A percentile compares a stretch with the other conserved stretches of the same genome.
Evolutionary conservation across 1,140 invertebrate species (phyloP).

Genomic region (Laupala kohalensis): DNA sequence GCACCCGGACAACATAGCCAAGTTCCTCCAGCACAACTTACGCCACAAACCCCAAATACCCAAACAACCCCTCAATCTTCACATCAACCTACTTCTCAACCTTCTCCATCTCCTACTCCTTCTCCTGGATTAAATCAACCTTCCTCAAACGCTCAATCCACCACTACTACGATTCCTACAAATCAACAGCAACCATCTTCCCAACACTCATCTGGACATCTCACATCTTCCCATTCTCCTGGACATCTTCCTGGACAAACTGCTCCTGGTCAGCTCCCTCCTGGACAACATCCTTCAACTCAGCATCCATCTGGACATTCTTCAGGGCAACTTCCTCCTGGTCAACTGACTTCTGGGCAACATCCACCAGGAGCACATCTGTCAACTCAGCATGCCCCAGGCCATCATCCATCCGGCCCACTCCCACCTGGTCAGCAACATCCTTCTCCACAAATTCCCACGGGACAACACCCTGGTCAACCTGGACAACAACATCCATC

Average conservation of each 20-base stretch:
- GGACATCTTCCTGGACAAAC: neutral
- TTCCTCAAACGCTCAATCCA: slow-evolving; percentile 19
- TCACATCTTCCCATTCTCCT: neutral
- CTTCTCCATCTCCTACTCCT: slow-evolving; percentile 14
- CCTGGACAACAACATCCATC: slow-evolving; percentile 7
- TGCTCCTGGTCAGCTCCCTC: neutral
- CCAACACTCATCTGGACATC: slow-evolving; percentile 1
- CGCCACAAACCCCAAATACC: slow-evolving; percentile 11
- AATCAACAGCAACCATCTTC: slow-evolving; percentile 8
- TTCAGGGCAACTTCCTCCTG: slow-evolving; percentile 17
- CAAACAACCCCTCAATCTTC: slow-evolving; percentile 15
- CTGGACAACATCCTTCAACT: neutral
- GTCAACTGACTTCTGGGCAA: slow-evolving; percentile 9
- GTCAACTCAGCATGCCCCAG: slow-evolving; percentile 12
- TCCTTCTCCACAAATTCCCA: slow-evolving; percentile 12
- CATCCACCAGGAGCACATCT: slow-evolving; percentile 21
- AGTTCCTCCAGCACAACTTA: slow-evolving; percentile 8
- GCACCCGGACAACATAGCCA: neutral
- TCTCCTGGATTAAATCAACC: slow-evolving; percentile 18
- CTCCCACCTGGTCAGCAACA: slow-evolving; percentile 14
- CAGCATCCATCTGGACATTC: slow-evolving; percentile 11
- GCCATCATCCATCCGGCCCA: slow-evolving; percentile 17
- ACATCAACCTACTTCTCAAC: slow-evolving; percentile 15
- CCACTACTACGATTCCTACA: no score
- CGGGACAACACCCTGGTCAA: slow-evolving; percentile 8